phyloP scores from a whole-genome alignment of 1,140 invertebrate genomes.

The Brachionus paranguensis region DNA sequence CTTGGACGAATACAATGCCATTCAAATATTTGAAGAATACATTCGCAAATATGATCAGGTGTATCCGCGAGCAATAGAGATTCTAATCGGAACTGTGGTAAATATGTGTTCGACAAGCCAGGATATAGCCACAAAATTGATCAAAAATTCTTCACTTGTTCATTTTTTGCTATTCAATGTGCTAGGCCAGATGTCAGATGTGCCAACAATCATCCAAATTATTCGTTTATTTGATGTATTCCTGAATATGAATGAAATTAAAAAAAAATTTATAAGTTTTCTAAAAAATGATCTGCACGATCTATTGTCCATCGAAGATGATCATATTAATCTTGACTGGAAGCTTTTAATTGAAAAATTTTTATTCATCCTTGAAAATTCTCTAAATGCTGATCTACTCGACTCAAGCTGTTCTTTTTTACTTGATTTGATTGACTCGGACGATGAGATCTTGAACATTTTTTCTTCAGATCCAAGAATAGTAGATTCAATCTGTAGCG shows the following conservation, averaged over 20 bases:
- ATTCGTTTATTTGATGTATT: slow-evolving; percentile 7
- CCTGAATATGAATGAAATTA: background rate
- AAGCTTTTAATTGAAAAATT: slow-evolving; percentile 11
- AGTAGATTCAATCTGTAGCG: background rate
- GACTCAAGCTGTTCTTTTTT: background rate
- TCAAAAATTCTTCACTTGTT: background rate
- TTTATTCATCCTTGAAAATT: slow-evolving; percentile 22
- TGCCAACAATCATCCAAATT: background rate
- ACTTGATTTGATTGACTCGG: slow-evolving; percentile 20
- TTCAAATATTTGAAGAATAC: slow-evolving; percentile 20
- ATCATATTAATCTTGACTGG: background rate
- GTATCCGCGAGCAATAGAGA: background rate
- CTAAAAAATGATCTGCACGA: slow-evolving; percentile 10
- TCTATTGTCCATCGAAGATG: background rate
- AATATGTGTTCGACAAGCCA: background rate
- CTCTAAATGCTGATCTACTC: slow-evolving; percentile 7
- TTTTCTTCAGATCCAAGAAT: slow-evolving; percentile 4
- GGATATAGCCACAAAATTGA: background rate
- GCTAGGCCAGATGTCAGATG: background rate
- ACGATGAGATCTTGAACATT: background rate
- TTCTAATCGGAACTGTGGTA: background rate
- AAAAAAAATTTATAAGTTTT: slow-evolving; percentile 3
- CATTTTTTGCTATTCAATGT: background rate
- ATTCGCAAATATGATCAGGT: background rate
- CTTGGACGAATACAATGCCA: slow-evolving; percentile 1